Conservation (phyloP, 2,888 invertebrate genomes). For the Siphlonurus alternatus region DNA sequence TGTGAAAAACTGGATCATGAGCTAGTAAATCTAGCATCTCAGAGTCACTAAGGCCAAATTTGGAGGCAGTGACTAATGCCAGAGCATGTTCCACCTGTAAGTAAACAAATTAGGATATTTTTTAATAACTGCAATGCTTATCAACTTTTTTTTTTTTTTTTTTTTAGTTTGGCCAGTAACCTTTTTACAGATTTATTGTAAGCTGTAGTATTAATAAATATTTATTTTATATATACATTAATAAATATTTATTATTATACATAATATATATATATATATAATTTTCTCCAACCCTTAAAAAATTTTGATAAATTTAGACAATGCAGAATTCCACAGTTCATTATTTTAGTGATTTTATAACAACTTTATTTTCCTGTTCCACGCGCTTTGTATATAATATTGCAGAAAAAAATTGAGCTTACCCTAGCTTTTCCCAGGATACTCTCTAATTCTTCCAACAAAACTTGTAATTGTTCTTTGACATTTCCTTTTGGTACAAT, state of each 20-base stretch:
- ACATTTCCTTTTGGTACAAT: slow-evolving; percentile 36
- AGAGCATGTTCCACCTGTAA: slow-evolving; percentile 33
- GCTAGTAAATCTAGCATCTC: slow-evolving; percentile 59
- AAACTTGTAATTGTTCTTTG: slow-evolving; percentile 42
- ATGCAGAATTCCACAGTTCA: too few species aligned
- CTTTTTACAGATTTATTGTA: too few species aligned
- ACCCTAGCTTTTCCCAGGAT: slow-evolving; percentile 48
- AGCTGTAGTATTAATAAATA: too few species aligned
- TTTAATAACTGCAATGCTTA: neutral
- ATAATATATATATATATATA: too few species aligned
- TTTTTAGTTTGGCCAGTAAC: too few species aligned
- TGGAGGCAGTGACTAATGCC: slow-evolving; percentile 53
- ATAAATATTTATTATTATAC: too few species aligned
- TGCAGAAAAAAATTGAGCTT: slow-evolving; percentile 17
- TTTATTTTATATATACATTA: too few species aligned
- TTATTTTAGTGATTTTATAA: too few species aligned
- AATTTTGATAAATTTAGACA: too few species aligned
- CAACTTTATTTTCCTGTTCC: too few species aligned
- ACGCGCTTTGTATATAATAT: neutral
- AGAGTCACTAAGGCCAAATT: slow-evolving; percentile 62
- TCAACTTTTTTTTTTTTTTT: too few species aligned
- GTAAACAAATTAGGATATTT: neutral
- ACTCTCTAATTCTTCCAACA: slow-evolving; percentile 49
- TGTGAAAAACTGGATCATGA: slow-evolving; percentile 43
- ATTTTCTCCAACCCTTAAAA: too few species aligned